Evolutionary conservation across 2,797 vertebrate genomes (phyloP).

Genomic region (Miichthys miiuy): DNA sequence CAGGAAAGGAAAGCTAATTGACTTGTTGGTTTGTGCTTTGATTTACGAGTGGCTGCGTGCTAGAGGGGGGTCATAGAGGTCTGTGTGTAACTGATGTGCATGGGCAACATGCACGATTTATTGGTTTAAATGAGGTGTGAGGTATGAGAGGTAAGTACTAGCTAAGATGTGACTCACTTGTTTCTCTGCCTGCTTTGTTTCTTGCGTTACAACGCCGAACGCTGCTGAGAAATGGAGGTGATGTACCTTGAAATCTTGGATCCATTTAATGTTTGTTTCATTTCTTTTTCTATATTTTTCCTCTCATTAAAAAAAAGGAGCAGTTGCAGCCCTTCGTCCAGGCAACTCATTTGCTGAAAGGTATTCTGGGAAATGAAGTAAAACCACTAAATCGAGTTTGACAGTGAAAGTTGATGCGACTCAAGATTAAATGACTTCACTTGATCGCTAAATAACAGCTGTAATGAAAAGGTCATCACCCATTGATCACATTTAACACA

Average conservation of each 20-base stretch:
- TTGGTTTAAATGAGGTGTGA: slow-evolving; percentile 20
- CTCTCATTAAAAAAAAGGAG: neutral
- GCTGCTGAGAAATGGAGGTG: neutral
- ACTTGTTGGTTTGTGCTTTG: slow-evolving; percentile 65
- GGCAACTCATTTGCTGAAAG: neutral
- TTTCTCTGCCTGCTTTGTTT: slow-evolving; percentile 9
- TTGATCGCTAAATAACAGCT: neutral
- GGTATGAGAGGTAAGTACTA: neutral
- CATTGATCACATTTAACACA: slow-evolving; percentile 10
- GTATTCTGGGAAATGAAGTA: neutral
- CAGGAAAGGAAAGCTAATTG: slow-evolving; percentile 73
- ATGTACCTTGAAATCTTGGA: neutral
- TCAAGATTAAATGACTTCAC: neutral
- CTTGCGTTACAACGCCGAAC: neutral
- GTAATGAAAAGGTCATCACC: neutral
- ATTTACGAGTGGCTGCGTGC: slow-evolving; percentile 44
- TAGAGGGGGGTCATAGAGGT: slow-evolving; percentile 2
- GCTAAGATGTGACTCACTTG: neutral
- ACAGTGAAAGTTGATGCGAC: neutral
- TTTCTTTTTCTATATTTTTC: neutral
- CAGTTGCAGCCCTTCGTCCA: neutral
- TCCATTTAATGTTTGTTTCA: neutral
- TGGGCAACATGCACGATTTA: slow-evolving; percentile 5
- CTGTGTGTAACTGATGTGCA: slow-evolving; percentile 3
- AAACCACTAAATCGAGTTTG: slow-evolving; percentile 9